These are phyloP conservation scores for Sclerodermus sp. DNA, from an alignment of 2,888 invertebrate genomes.

Conservation along the genomic window DNA sequence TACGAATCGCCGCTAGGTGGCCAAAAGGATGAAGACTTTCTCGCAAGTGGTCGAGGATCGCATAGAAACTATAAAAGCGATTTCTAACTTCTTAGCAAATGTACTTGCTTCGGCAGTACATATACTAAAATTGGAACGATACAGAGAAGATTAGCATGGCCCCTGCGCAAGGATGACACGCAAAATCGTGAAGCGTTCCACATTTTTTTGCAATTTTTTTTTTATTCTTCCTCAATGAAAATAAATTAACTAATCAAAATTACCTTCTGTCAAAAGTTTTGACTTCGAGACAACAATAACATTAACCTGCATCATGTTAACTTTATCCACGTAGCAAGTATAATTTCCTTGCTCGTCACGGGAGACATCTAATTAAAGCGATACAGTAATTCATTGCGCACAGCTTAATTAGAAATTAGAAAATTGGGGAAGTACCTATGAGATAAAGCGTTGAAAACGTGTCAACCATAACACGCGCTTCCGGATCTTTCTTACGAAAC, in stretches of 20 bases:
- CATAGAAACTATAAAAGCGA: neutral
- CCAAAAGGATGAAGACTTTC: neutral
- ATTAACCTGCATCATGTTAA: slow-evolving; percentile 60
- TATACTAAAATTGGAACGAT: slow-evolving; percentile 89
- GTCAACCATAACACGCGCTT: slow-evolving; percentile 61
- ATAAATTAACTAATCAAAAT: slow-evolving; percentile 50
- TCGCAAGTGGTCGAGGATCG: neutral
- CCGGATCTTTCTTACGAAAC: slow-evolving; percentile 49
- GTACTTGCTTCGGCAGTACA: slow-evolving; percentile 77
- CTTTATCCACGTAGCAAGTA: slow-evolving; percentile 68
- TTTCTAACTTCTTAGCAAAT: slow-evolving; percentile 5
- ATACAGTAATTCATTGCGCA: no score
- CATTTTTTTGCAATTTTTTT: slow-evolving; percentile 61
- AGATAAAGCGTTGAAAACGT: slow-evolving; percentile 63
- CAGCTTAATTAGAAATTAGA: no score
- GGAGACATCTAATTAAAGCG: slow-evolving; percentile 58
- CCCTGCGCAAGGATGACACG: slow-evolving; percentile 90
- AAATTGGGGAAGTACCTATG: slow-evolving; percentile 33
- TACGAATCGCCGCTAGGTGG: slow-evolving; percentile 21
- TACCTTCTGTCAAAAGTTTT: slow-evolving; percentile 61
- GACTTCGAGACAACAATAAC: slow-evolving; percentile 61
- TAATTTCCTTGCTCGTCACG: slow-evolving; percentile 70
- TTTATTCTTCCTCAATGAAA: slow-evolving; percentile 55
- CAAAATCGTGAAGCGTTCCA: slow-evolving; percentile 90
- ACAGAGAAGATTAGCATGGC: slow-evolving; percentile 93